These are phyloP conservation scores for Thymelicus acteon DNA, from an alignment of 2,888 invertebrate species.

Conservation along the genomic window DNA sequence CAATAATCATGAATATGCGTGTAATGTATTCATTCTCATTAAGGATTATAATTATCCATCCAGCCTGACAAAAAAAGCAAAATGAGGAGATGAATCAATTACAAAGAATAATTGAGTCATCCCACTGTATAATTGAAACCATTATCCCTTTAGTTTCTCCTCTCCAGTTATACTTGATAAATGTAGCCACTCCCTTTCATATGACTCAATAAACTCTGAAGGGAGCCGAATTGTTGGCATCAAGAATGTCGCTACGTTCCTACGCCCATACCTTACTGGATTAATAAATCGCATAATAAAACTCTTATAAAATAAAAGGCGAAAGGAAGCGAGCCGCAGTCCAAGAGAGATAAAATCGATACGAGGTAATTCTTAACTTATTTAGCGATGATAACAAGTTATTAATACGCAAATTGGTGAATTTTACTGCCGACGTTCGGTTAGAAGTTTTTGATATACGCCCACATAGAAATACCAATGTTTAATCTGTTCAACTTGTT, in stretches of 20 bases:
- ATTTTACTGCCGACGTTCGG: constrained; percentile 54
- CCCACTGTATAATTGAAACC: background rate
- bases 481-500: background rate
- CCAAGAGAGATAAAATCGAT: constrained; percentile 61
- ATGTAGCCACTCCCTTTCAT: constrained; percentile 41
- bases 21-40: too few relatives aligned
- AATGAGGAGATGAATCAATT: too few relatives aligned
- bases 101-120: background rate
- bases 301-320: constrained; percentile 58
- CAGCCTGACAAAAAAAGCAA: too few relatives aligned
- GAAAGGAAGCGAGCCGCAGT: constrained; percentile 55
- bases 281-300: constrained; percentile 68
- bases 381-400: constrained; percentile 60
- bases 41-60: too few relatives aligned
- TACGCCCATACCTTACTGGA: constrained; percentile 39
- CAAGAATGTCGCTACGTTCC: constrained; percentile 59
- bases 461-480: constrained; percentile 47
- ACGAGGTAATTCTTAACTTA: constrained; percentile 59
- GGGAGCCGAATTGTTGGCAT: constrained; percentile 38
- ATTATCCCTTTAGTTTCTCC: background rate
- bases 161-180: background rate
- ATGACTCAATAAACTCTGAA: constrained; percentile 59
- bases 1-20: too few relatives aligned
- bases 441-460: constrained; percentile 56
- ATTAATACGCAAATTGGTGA: constrained; percentile 66